Evolutionary conservation across 2,888 invertebrate genomes (phyloP), one percentile per base, ranked within the genome.

Genomic region (Philhelius pedissequus): DNA sequence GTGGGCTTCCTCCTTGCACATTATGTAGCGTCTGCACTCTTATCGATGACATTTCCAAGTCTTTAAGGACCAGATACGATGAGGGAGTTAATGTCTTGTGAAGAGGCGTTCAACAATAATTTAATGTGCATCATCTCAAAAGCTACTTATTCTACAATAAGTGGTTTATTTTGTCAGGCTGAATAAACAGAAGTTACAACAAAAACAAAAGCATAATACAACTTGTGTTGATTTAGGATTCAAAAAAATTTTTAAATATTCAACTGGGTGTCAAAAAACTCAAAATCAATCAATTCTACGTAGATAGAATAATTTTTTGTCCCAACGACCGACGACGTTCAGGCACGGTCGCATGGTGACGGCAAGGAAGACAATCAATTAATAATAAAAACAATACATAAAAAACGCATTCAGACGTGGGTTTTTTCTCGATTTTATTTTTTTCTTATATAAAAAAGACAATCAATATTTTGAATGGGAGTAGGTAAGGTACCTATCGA

Each of bases 31-130:
- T 15, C 0, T 15, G 13, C 6, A 20, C 50, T 27, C 18, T 60
- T 50, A 48, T 35, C 48, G 48, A 38, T 68, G 56, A 52, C 25
- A 71, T 60, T 60, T 60, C 5, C 27, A 68, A 76, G 48, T 27
- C 35, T 68, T 62, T 62, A 60, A 40, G 18, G 25, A 64, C 15
- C 32, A 18, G 22, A 64, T 56, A 66, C 3, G 43, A 30, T 35
- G 56, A 74, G 78, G 78, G 74, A 83, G 64, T 75, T 83, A 78
- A 78, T 75, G 78, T 70, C 66, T 78, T 79, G 74, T 83, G 58
- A 78, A 83, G 78, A 74, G 74, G 74, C 64, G 69, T 56, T 58
- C 69, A 40, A 35, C 20, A 73, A 11, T 15, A 60, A 40, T n/a
- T n/a, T 40, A 62, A 82, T 82, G n/a, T n/a, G 82, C 77, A 82